Percentiles rank a stretch among this genome's conserved stretches.
These are phyloP conservation scores for Fabriciana adippe DNA, from an alignment of 2,888 invertebrate genomes.

Conservation along the genomic window DNA sequence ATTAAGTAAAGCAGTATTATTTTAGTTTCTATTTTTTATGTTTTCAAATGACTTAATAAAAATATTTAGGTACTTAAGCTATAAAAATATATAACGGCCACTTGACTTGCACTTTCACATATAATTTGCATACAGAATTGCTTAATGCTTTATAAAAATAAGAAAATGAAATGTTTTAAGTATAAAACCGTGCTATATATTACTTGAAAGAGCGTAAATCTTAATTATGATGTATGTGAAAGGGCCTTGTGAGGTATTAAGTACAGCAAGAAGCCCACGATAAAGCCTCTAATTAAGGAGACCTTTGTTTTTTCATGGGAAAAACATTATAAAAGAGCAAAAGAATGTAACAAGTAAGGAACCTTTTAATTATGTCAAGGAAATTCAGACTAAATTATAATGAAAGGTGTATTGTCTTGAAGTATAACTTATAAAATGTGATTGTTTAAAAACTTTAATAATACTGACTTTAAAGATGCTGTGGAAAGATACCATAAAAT, in stretches of 20 bases:
- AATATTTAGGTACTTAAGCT: neutral
- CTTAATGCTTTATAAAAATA: neutral
- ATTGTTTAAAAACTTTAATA: too few species aligned
- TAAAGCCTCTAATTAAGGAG: slow-evolving; percentile 29
- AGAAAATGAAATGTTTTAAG: neutral
- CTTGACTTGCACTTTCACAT: neutral
- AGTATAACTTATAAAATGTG: too few species aligned
- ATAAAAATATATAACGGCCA: neutral
- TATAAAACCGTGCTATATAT: slow-evolving; percentile 5
- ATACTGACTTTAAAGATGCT: too few species aligned
- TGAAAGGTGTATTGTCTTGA: slow-evolving; percentile 2
- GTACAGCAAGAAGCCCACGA: slow-evolving; percentile 18
- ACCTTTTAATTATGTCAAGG: slow-evolving; percentile 31
- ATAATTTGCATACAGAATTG: neutral
- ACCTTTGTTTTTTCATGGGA: slow-evolving; percentile 32
- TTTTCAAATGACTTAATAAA: neutral
- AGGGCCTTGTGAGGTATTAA: slow-evolving; percentile 20
- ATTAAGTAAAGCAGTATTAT: too few species aligned
- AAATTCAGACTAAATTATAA: slow-evolving; percentile 22
- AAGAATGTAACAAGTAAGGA: slow-evolving; percentile 28
- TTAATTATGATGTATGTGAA: slow-evolving; percentile 26
- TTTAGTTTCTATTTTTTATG: neutral
- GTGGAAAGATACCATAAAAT: too few species aligned
- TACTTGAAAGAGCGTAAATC: slow-evolving; percentile 21
- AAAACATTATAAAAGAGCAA: slow-evolving; percentile 20